These are phyloP conservation scores for Setophaga kirtlandii DNA, from an alignment of 2,113 vertebrate genomes.

Conservation along the genomic window DNA sequence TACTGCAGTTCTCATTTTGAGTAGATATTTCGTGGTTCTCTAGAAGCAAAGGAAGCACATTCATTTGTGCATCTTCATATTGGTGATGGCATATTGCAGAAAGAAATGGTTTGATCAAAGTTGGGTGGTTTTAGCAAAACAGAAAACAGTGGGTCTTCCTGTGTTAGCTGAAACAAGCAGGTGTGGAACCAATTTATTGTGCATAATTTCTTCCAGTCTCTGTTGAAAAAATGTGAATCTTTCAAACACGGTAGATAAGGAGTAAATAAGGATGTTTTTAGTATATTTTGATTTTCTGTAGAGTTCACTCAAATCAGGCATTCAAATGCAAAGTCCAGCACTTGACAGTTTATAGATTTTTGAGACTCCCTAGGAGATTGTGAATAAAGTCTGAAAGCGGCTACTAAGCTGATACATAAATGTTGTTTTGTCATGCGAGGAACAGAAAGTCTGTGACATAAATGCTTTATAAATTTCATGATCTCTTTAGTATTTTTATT, in stretches of 20 bases:
- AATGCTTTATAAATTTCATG: not conserved
- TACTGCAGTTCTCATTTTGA: not conserved
- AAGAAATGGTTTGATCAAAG: slow-evolving; percentile 45
- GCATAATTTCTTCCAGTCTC: slow-evolving; percentile 51
- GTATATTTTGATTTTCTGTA: slow-evolving; percentile 13
- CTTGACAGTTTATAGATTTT: slow-evolving; percentile 1
- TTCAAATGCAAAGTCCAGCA: not conserved
- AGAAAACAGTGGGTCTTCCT: slow-evolving; percentile 31
- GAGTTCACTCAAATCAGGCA: not conserved
- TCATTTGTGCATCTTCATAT: not conserved
- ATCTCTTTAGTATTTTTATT: not conserved
- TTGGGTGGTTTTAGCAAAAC: slow-evolving; percentile 51
- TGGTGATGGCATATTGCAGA: not conserved
- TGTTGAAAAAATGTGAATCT: not conserved
- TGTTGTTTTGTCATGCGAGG: not conserved
- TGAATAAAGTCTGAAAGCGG: not conserved
- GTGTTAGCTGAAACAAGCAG: slow-evolving; percentile 42
- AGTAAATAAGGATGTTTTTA: not conserved
- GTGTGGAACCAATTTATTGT: slow-evolving; percentile 60
- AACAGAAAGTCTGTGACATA: not conserved
- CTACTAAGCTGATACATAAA: not conserved
- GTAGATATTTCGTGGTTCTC: not conserved
- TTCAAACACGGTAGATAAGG: not conserved
- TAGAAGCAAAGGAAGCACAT: not conserved
- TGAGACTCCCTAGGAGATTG: not conserved